Percentiles rank a stretch among this genome's conserved stretches.
These are phyloP conservation scores for Ganaspis brasiliensis DNA, from an alignment of 2,888 invertebrate species.

Conservation along the genomic window DNA sequence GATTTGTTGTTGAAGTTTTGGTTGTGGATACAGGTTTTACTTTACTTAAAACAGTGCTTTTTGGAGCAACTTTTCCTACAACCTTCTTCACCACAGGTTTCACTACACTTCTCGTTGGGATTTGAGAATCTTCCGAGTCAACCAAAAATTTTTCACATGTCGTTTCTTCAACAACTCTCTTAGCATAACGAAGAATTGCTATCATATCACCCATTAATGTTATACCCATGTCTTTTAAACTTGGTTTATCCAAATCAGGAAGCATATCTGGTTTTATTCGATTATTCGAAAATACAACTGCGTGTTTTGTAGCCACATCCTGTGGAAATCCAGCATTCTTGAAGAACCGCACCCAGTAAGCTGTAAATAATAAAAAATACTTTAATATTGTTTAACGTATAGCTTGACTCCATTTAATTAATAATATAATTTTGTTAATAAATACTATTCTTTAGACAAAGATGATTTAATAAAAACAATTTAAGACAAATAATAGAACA, in stretches of 20 bases:
- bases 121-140: conserved; percentile 70
- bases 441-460: too few species aligned
- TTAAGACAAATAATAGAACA: too few species aligned
- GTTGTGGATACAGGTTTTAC: conserved; percentile 58
- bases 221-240: conserved; percentile 94
- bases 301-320: conserved; percentile 90
- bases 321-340: conserved; percentile 91
- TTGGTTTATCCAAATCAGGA: conserved; percentile 92
- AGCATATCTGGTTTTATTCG: conserved; percentile 93
- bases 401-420: too few species aligned
- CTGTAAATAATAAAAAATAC: conserved; percentile 76
- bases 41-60: conserved; percentile 58
- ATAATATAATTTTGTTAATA: too few species aligned
- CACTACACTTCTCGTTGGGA: conserved; percentile 51
- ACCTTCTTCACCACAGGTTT: conserved; percentile 69
- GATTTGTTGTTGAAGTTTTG: conserved; percentile 59
- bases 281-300: conserved; percentile 92
- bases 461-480: too few species aligned
- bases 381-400: conserved; percentile 1
- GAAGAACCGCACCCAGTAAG: conserved; percentile 93
- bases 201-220: conserved; percentile 86
- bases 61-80: conserved; percentile 64
- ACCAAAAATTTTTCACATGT: conserved; percentile 77
- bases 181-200: conserved; percentile 85
- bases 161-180: conserved; percentile 82